Evolutionary conservation across 2,113 vertebrate species (phyloP).

Genomic region (Trachemys scripta): DNA sequence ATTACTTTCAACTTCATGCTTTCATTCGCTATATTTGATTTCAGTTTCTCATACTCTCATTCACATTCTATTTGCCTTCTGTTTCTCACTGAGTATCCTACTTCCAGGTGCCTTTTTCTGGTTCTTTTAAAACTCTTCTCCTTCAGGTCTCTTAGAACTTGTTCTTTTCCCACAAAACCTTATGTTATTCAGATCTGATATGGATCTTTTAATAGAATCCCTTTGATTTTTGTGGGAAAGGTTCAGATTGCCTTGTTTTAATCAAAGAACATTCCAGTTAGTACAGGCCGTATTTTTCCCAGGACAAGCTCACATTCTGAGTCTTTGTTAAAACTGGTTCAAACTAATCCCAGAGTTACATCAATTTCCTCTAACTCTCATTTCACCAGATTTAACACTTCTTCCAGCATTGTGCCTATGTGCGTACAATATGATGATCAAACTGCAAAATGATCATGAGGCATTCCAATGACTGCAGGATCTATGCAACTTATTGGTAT

Average conservation of each 20-base stretch:
- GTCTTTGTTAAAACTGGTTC: not conserved
- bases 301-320: not conserved
- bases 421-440: not conserved
- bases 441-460: not conserved
- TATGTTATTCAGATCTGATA: not conserved
- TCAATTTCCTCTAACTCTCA: not conserved
- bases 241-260: not conserved
- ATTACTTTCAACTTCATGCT: not conserved
- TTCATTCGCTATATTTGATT: too few relatives aligned
- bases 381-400: not conserved
- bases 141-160: not conserved
- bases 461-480: not conserved
- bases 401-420: not conserved
- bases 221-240: not conserved
- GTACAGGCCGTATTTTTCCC: not conserved
- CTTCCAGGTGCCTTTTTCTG: not conserved
- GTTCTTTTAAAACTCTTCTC: not conserved
- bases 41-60: too few relatives aligned
- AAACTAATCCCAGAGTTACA: not conserved
- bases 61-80: too few relatives aligned
- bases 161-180: not conserved
- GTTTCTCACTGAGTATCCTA: too few relatives aligned
- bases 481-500: not conserved
- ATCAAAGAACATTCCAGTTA: not conserved
- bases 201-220: not conserved